A percentile compares a stretch with the other conserved stretches of the same genome.
Evolutionary conservation across 2,797 vertebrate genomes (phyloP).

Genomic region (Labroides dimidiatus): DNA sequence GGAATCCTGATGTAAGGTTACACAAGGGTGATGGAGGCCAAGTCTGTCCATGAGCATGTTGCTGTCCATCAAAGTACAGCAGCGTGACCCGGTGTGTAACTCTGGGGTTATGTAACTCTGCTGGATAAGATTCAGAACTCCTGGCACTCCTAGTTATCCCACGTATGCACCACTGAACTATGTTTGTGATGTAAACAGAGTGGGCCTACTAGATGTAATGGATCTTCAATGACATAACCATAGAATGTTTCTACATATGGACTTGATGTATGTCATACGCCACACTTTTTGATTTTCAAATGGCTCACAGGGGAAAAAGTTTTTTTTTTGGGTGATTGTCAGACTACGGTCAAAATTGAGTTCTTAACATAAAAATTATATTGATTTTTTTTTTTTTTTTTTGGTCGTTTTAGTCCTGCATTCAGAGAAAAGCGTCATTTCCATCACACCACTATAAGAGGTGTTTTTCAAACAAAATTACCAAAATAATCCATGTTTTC

Average conservation of each 20-base stretch:
- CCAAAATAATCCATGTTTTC: no score
- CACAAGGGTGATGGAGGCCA: constrained; percentile 54
- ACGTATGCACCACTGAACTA: constrained; percentile 8
- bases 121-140: constrained; percentile 21
- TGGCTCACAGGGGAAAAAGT: no score
- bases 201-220: constrained; percentile 2
- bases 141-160: constrained; percentile 24
- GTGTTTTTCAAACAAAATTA: no score
- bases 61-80: constrained; percentile 66
- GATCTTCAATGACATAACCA: not conserved
- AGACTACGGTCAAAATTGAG: no score
- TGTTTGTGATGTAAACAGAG: constrained; percentile 32
- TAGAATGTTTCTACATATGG: not conserved
- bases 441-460: no score
- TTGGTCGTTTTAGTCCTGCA: no score
- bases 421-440: no score
- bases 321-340: no score
- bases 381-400: no score
- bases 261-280: no score
- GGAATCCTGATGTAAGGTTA: constrained; percentile 49
- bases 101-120: constrained; percentile 54
- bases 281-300: no score
- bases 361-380: no score
- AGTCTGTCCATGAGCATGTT: constrained; percentile 40
- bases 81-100: constrained; percentile 41